Evolutionary conservation across 2,113 vertebrate species (phyloP).

Genomic region (Heptranchias perlo): DNA sequence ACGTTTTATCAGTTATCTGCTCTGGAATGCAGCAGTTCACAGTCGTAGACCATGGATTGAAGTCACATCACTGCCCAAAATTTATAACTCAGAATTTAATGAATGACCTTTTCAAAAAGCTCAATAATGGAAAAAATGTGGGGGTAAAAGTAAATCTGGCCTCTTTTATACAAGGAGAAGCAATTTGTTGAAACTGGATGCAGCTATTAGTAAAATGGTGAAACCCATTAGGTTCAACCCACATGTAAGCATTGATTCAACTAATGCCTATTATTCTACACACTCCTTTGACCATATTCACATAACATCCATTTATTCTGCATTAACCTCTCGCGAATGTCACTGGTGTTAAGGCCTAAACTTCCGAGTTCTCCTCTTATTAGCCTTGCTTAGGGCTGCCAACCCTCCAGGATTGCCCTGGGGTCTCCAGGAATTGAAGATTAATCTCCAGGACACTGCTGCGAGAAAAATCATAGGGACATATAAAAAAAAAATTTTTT

Average conservation of each 20-base stretch:
- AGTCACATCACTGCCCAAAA: not conserved
- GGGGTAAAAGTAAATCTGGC: not conserved
- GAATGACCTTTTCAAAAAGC: not conserved
- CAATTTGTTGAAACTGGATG: not conserved
- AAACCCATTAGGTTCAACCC: not conserved
- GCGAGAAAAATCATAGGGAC: not conserved
- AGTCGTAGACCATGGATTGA: not conserved
- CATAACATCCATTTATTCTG: not conserved
- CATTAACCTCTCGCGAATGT: not conserved
- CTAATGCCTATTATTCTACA: not conserved
- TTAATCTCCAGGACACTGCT: not conserved
- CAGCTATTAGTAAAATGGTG: not conserved
- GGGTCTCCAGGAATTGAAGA: not conserved
- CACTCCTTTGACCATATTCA: not conserved
- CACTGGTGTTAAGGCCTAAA: not conserved
- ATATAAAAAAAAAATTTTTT: not conserved
- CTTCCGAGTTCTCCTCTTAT: not conserved
- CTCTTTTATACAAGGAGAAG: not conserved
- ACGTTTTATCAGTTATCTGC: too few relatives aligned
- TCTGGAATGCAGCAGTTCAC: not conserved
- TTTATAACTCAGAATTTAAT: not conserved
- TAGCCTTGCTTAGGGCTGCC: not conserved
- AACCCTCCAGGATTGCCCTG: not conserved
- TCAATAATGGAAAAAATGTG: not conserved
- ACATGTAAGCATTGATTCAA: not conserved